Evolutionary conservation across 2,113 vertebrate species (phyloP).

Genomic region (human (Homo sapiens)): DNA sequence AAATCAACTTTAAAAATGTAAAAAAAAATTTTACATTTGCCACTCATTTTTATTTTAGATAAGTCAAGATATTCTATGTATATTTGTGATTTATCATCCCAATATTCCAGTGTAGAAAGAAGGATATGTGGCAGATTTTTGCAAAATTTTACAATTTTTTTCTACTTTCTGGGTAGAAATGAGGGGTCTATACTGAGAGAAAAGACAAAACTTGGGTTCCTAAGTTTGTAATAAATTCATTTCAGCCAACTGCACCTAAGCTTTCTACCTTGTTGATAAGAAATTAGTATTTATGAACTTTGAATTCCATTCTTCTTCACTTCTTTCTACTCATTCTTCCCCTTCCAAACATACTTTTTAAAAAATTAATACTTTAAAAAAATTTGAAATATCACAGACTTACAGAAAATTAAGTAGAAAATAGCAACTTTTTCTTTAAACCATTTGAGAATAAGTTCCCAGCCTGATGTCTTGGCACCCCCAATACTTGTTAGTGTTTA

Average conservation of each 20-base stretch:
- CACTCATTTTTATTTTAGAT: not conserved
- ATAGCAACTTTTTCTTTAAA: not conserved
- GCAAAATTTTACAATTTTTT: not conserved
- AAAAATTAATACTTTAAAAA: no score
- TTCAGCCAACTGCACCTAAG: no score
- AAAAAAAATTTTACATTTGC: no score
- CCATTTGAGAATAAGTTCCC: not conserved
- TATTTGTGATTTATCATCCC: not conserved
- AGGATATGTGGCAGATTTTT: not conserved
- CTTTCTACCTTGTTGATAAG: no score
- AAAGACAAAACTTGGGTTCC: not conserved
- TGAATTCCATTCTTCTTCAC: no score
- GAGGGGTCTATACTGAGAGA: not conserved
- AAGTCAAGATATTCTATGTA: not conserved
- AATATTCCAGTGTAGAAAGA: not conserved
- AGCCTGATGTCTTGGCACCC: not conserved
- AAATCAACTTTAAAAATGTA: not conserved
- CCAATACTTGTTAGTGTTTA: not conserved
- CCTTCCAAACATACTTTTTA: no score
- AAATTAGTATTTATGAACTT: no score
- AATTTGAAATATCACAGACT: no score
- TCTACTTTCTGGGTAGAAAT: not conserved
- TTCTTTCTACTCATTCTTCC: no score
- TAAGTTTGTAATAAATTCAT: not conserved
- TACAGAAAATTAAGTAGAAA: no score